Base-by-base conservation (phyloP, 2,888 invertebrate genomes). In the Yponomeuta malinellus region DNA sequence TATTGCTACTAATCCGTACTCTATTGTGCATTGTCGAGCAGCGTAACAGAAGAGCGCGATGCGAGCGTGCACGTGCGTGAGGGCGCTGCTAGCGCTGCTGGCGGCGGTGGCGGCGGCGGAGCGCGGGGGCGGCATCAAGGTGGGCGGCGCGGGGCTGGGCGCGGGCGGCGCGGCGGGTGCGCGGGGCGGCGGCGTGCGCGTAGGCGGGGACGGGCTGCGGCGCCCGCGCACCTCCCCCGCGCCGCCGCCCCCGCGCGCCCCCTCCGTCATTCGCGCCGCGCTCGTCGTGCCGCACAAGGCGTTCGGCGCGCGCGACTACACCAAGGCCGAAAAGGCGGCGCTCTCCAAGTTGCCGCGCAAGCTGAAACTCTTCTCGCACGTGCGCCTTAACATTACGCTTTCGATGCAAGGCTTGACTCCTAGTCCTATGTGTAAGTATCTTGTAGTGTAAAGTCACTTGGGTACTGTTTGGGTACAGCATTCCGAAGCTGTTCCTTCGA, bases 201-300 rank as follows among this genome's bases (percentile, higher is more conserved):
- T 89, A 70, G 89, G 90, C 63, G 84, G 79, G 71, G 89, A 87
- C 71, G 87, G 85, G 23, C 77, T 83, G 73, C 83, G 89, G 70
- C 88, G 90, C 52, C 82, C 86, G 76, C 89, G 90, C 76, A 89
- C 90, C 31, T 90, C 91, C 2, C 88, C 91, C 73, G 89, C 89
- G 71, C 90, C 91, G 71, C 87, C 89, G 29, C 85, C 87, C 64
- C 91, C 91, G 8, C 89, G 90, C 70, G 83, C 84, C 63, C 92
- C 91, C 72, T 89, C 94, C 68, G 91, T 94, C 80, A 89, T 92
- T 81, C 89, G 90, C 83, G 94, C 96, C 76, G 96, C 96, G 67
- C 93, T 96, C 83, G 94, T 96, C 75, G 94, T 96, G 77, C 96
- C 96, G 10, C 94, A 95, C 82, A 96, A 95, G 81, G 94, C 94